These are phyloP conservation scores for Muntiacus muntjak DNA, from an alignment of 2,113 vertebrate species.

Conservation along the genomic window DNA sequence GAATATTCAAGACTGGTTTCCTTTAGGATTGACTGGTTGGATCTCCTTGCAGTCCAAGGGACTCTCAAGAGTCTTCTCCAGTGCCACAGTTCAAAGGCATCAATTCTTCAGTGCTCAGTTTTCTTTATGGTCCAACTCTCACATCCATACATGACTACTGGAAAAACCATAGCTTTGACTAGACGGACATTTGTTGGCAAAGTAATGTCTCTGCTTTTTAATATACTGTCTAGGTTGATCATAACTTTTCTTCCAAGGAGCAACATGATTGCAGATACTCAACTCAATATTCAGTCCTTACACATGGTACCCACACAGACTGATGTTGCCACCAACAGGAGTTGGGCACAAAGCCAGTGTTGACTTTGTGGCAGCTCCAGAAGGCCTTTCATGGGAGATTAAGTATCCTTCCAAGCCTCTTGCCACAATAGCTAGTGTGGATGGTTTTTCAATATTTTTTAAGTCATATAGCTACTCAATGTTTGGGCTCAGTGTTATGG, in stretches of 20 bases:
- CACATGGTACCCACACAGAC: slow-evolving; percentile 19
- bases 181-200: not conserved
- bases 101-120: not conserved
- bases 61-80: not conserved
- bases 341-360: slow-evolving; percentile 49
- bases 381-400: slow-evolving; percentile 62
- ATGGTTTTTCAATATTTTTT: slow-evolving; percentile 72
- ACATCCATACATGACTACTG: not conserved
- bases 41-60: not conserved
- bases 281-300: slow-evolving; percentile 20
- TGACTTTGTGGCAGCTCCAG: slow-evolving; percentile 61
- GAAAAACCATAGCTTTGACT: not conserved
- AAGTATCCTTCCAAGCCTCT: slow-evolving; percentile 63
- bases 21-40: not conserved
- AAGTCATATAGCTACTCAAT: slow-evolving; percentile 69
- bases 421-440: slow-evolving; percentile 54
- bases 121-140: not conserved
- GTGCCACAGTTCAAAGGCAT: not conserved
- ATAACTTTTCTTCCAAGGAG: not conserved
- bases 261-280: not conserved
- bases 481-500: slow-evolving; percentile 71
- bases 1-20: not conserved
- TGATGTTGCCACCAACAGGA: slow-evolving; percentile 20
- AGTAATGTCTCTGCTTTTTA: not conserved
- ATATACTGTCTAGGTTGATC: not conserved